Base-by-base conservation (phyloP, 2,113 vertebrate genomes). In the Stomatorhinus ivindoensis region DNA sequence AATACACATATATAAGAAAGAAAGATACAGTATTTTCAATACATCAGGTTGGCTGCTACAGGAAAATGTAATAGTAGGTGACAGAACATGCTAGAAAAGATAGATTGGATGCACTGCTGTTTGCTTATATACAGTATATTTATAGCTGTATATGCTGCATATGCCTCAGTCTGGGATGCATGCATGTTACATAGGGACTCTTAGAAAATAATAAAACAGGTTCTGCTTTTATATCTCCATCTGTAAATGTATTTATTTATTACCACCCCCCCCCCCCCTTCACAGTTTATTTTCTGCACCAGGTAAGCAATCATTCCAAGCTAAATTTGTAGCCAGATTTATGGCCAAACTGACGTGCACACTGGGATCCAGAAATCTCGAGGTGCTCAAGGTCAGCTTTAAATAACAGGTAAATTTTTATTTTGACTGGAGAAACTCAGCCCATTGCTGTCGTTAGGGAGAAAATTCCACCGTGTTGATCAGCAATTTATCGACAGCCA, bases 401-500 rank as follows among this genome's bases (percentile, higher is more conserved):
- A 91, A 92, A 92, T 86, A 91, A 89, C 50, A 17, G 83, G 90
- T 50, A 53, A 83, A 90, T 90, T 91, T 89, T 88, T 87, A 82
- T 82, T 89, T 47, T 87, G 4, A 21, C 87, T 31, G 46, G 9
- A 6, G 13, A 88, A 88, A 90, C 88, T 69, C 51, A 46, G 35
- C 55, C 27, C 5, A 47, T 21, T 85, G 53, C 89, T 80, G 27
- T 83, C 47, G 53, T 31, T 44, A 19, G 88, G 89, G 47, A 87
- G 90, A 55, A 86, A 88, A 88, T 89, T 91, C 89, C 91, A 69
- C 90, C n/a, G 90, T 82, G 91, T 89, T 88, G 89, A 92, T 92
- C 84, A 31, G 89, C 89, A 86, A 83, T 83, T 89, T 94, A 95
- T 95, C 93, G 92, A 95, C 94, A 93, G 91, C 92, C 90, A 8